Evolutionary conservation across 1,140 invertebrate genomes (phyloP), one percentile per base, ranked within the genome.

Genomic region (Venustaconcha ellipsiformis): DNA sequence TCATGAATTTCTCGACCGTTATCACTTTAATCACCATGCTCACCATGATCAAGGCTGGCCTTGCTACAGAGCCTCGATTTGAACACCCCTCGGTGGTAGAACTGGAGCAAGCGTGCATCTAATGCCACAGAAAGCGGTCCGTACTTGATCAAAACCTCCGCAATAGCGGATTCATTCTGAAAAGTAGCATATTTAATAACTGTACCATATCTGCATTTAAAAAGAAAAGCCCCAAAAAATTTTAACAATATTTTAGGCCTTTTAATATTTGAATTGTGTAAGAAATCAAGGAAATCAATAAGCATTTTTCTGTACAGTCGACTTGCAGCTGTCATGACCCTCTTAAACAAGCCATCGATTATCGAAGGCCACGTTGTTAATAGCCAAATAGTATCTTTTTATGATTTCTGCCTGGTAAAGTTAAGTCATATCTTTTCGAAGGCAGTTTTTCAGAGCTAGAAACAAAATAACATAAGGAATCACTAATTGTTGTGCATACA

Each of bases 111-210:
- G 20, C 72, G 72, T 14, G 88, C 88, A 74, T 89, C 82, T n/a
- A 89, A 64, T 14, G 88, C 87, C 1, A 87, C 76, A 55, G 88
- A 87, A n/a, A 89, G 69, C 1, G 88, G 88, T 20, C 88, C 88
- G 18, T 78, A 72, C 30, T 75, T 76, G 76, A 87, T 83, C 66
- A 89, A 66, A 23, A 82, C 80, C 5, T 80, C 71, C 0, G 87
- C 88, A 30, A 89, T 87, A 12, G 69, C 71, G 17, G 83, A 86
- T 64, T 89, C 88, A 67, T 89, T 84, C 83, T 86, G 68, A 30
- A 82, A 80, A 6, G 37, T 0, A 30, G 23, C 2, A 62, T 62
- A n/a, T 62, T 62, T 8, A 18, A 62, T 23, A 8, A n/a, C 12
- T 62, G 5, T n/a, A 62, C 23, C 14, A n/a, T 5, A n/a, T 62